Conservation (phyloP, 2,113 vertebrate species). For the Gasterosteus aculeatus region DNA sequence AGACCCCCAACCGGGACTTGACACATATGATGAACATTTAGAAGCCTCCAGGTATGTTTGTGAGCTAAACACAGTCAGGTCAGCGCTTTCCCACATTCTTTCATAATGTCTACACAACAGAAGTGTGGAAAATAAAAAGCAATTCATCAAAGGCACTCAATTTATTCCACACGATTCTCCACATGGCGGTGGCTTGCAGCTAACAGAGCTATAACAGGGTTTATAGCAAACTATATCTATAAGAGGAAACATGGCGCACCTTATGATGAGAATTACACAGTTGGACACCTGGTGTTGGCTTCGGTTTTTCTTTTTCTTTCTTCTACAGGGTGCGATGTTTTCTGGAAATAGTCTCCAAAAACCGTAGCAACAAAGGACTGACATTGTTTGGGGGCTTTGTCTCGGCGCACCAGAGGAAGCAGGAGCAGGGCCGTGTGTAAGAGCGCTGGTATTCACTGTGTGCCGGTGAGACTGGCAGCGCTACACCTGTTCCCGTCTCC, state of each 20-base stretch:
- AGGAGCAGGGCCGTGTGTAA: slow-evolving; percentile 30
- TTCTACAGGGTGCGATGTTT: slow-evolving; percentile 28
- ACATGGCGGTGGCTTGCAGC: too few species aligned
- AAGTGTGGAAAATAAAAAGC: neutral
- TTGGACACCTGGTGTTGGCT: slow-evolving; percentile 52
- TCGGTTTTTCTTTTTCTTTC: slow-evolving; percentile 12
- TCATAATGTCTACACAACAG: neutral
- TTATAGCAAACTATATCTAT: slow-evolving; percentile 9
- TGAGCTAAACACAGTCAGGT: slow-evolving; percentile 15
- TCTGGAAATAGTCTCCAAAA: slow-evolving; percentile 54
- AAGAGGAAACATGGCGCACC: slow-evolving; percentile 21
- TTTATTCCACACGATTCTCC: too few species aligned
- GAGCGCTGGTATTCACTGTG: slow-evolving; percentile 57
- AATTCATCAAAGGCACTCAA: neutral
- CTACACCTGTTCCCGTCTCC: slow-evolving; percentile 69
- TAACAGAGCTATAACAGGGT: neutral
- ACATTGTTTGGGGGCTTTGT: slow-evolving; percentile 62
- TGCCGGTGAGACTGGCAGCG: slow-evolving; percentile 56
- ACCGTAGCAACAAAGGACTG: slow-evolving; percentile 71
- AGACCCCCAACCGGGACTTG: slow-evolving; percentile 57
- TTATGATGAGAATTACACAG: slow-evolving; percentile 51
- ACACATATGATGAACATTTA: slow-evolving; percentile 60
- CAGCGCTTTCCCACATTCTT: slow-evolving; percentile 43
- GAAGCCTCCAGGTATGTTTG: slow-evolving; percentile 54
- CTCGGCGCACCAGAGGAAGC: slow-evolving; percentile 67